Base-by-base conservation (phyloP, 1,140 invertebrate species). In the Calephelis virginiensis region DNA sequence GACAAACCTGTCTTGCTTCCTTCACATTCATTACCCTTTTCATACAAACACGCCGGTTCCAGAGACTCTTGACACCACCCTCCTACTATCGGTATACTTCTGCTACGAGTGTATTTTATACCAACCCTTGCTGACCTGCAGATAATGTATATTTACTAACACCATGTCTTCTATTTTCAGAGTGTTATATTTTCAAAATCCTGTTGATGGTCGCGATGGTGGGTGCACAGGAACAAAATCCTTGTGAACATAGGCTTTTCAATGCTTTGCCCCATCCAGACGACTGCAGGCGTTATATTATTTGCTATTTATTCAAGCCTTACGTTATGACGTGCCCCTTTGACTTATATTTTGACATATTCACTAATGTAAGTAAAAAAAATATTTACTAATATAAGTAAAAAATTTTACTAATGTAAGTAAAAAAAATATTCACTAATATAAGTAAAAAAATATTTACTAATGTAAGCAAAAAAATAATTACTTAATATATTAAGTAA, bases 361-460 rank as follows among this genome's bases (percentile, higher is more conserved):
- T 56, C n/a, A 72, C 72, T 0, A 74, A 77, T 56, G 75, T 77
- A 67, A 72, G 75, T 71, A 28, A 38, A 28, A 28, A n/a, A 28
- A 28, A 12, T 48, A 6, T 12, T 56, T 13, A 72, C 72, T 0
- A 74, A 77, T 56, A 72, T 77, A 67, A 72, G 75, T 71, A 28
- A 38, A 17, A 17, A 14, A 47, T 61, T 47, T 60, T 11, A 37
- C 5, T 37, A 38, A 60, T 13, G 38, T 5, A 40, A 40, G n/a
- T n/a, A n/a, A n/a, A n/a, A n/a, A n/a, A n/a, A n/a, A 12, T 48
- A 6, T 12, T 56, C n/a, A 72, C 72, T 0, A 74, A 77, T 56
- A 72, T 77, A 67, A 72, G 75, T 71, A 28, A 38, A 28, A 28
- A n/a, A 28, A 28, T 48, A 6, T 12, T 56, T 13, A 72, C 72